phyloP scores from a whole-genome alignment of 1,140 invertebrate species.

The Pseudomyrmex flavicornis region DNA sequence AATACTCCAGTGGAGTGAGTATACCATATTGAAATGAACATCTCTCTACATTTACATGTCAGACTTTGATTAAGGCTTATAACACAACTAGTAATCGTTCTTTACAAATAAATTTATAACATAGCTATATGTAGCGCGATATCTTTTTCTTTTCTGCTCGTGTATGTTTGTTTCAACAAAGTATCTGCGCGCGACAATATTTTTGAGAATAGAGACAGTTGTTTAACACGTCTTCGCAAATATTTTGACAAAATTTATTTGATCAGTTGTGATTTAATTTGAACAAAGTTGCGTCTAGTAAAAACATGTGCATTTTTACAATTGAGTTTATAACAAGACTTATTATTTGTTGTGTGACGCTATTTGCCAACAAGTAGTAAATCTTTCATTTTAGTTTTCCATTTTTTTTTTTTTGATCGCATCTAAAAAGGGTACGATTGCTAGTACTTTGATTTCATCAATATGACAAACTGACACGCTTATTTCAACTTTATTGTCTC shows the following conservation, averaged over 20 bases:
- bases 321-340: too few relatives aligned
- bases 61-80: conserved; percentile 73
- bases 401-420: conserved; percentile 52
- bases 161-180: background rate
- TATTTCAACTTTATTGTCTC: conserved; percentile 60
- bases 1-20: conserved; percentile 81
- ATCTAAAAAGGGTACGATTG: conserved; percentile 73
- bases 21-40: conserved; percentile 79
- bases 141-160: background rate
- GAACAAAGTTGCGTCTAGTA: conserved; percentile 26
- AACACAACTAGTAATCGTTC: conserved; percentile 77
- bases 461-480: conserved; percentile 65
- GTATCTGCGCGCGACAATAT: too few relatives aligned
- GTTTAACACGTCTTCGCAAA: background rate
- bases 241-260: conserved; percentile 25
- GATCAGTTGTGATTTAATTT: conserved; percentile 27
- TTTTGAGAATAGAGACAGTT: conserved; percentile 1
- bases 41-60: conserved; percentile 70
- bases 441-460: conserved; percentile 76
- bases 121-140: background rate
- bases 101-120: conserved; percentile 27
- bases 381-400: conserved; percentile 49
- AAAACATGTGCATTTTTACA: too few relatives aligned
- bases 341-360: too few relatives aligned
- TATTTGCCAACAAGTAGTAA: background rate